These are phyloP conservation scores for Dendrocincla fuliginosa DNA, from an alignment of 2,797 vertebrate species.

Conservation along the genomic window DNA sequence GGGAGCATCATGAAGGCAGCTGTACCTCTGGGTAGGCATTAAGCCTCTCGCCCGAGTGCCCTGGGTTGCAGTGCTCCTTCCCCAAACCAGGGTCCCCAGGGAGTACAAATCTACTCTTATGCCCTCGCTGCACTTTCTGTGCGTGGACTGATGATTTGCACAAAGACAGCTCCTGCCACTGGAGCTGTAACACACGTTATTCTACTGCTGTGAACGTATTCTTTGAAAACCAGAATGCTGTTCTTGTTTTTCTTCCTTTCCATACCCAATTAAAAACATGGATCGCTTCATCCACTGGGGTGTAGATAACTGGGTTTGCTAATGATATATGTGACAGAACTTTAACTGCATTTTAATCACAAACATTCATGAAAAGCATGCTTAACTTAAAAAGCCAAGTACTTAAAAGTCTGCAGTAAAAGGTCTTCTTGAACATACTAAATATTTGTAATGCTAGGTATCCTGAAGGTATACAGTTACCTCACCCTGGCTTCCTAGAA, in stretches of 20 bases:
- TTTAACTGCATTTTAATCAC: not conserved
- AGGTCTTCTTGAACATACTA: not conserved
- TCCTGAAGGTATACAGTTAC: not conserved
- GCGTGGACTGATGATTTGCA: not conserved
- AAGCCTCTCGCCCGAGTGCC: not conserved
- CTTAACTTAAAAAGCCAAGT: conserved; percentile 1
- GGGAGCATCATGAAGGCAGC: not conserved
- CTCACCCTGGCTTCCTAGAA: not conserved
- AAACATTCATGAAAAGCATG: not conserved
- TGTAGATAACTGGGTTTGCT: not conserved
- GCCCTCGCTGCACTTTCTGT: not conserved
- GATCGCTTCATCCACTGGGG: not conserved
- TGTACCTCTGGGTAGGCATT: not conserved
- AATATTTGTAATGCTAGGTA: not conserved
- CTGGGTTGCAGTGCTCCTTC: not conserved
- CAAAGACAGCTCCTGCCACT: not conserved
- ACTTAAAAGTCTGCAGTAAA: not conserved
- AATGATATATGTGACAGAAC: not conserved
- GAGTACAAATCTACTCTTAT: not conserved
- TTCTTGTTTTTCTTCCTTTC: not conserved
- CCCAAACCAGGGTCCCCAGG: not conserved
- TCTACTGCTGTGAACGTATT: not conserved
- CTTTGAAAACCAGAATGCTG: not conserved
- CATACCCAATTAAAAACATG: not conserved
- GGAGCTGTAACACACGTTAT: not conserved